A percentile compares a stretch with the other conserved stretches of the same genome.
Conservation (phyloP, 2,797 vertebrate species). For the Bucorvus abyssinicus region DNA sequence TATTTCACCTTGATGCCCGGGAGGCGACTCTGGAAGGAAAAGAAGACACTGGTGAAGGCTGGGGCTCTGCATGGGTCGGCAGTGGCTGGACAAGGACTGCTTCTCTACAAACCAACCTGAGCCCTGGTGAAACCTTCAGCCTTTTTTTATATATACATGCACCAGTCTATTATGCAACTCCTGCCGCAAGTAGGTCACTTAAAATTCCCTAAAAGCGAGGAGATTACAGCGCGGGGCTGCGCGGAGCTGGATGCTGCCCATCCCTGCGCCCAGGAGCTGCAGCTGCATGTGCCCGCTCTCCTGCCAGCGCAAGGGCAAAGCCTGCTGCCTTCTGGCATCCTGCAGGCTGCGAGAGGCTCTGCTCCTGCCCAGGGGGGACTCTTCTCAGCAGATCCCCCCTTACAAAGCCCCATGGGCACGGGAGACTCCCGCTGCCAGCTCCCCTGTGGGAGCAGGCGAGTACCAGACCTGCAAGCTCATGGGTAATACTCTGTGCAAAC, state of each 20-base stretch:
- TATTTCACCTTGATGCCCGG: conserved; percentile 94
- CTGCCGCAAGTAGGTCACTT: conserved; percentile 64
- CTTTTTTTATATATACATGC: neutral
- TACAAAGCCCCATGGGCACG: rapidly evolving
- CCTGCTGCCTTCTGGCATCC: too few species aligned
- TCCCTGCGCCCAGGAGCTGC: rapidly evolving
- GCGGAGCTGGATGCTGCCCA: neutral
- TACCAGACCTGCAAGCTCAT: neutral
- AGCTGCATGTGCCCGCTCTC: rapidly evolving
- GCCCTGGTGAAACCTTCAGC: neutral
- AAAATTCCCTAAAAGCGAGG: conserved; percentile 47
- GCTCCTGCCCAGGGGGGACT: neutral
- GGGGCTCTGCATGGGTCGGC: neutral
- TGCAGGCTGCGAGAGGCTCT: too few species aligned
- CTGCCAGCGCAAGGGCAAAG: neutral
- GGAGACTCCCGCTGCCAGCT: neutral
- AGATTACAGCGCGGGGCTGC: neutral
- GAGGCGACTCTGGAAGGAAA: conserved; percentile 81
- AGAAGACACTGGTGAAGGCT: neutral
- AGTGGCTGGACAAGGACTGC: rapidly evolving
- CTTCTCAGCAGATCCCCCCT: neutral
- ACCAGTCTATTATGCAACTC: conserved; percentile 38
- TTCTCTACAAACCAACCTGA: neutral
- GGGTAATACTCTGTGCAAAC: neutral
- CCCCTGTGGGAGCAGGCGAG: rapidly evolving